Evolutionary conservation across 2,888 invertebrate species (phyloP).

Genomic region (Bombylius discolor): DNA sequence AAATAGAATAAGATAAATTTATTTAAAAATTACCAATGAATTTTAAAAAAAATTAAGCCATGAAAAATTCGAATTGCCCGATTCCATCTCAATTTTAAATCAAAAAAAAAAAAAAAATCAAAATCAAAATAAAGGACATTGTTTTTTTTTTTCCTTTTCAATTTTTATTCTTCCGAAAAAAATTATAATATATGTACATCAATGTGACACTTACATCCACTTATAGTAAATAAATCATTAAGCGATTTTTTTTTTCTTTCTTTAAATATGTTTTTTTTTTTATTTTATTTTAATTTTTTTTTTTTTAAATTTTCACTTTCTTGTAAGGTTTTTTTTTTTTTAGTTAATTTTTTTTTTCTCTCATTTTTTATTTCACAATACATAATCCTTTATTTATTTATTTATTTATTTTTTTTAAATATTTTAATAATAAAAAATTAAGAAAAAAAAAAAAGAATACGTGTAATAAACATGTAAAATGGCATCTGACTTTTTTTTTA

Average conservation of each 20-base stretch:
- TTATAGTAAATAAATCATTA: conserved; percentile 5
- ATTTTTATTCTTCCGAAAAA: conserved; percentile 14
- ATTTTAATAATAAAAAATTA: background rate
- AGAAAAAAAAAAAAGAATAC: background rate
- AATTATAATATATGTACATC: conserved; percentile 16
- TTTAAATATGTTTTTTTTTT: background rate
- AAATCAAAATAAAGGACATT: background rate
- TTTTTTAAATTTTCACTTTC: background rate
- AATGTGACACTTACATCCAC: conserved; percentile 17
- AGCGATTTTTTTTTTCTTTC: conserved; percentile 3
- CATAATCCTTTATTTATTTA: too few species aligned
- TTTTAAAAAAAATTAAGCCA: too few species aligned
- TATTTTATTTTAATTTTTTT: background rate
- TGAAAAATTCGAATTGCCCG: too few species aligned
- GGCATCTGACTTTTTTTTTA: conserved; percentile 1
- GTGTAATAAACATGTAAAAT: conserved; percentile 4
- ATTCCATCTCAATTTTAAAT: too few species aligned
- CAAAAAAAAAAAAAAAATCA: too few species aligned
- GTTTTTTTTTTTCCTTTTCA: conserved; percentile 9
- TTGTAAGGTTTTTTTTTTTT: too few species aligned
- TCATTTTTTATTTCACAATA: too few species aligned
- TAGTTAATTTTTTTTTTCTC: too few species aligned
- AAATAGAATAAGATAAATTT: too few species aligned
- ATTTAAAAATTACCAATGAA: too few species aligned
- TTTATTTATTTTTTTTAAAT: too few species aligned